Conservation (phyloP, 2,113 vertebrate genomes). For the Cochlearius cochlearius region DNA sequence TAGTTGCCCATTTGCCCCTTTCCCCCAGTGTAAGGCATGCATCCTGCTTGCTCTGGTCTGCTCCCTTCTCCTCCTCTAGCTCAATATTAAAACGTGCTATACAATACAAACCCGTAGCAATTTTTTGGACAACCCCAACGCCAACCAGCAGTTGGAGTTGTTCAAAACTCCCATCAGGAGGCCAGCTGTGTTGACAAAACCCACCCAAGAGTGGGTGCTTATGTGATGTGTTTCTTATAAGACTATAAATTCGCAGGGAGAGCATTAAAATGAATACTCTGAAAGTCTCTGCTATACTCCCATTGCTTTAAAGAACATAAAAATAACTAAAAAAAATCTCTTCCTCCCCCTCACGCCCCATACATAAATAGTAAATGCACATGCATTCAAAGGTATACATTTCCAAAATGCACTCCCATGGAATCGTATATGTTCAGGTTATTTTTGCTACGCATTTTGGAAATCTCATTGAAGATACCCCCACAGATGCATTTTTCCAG, state of each 20-base stretch:
- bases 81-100: not conserved
- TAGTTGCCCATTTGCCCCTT: not conserved
- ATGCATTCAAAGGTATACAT: slow-evolving; percentile 6
- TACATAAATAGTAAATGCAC: slow-evolving; percentile 24
- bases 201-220: not conserved
- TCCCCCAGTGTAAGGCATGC: not conserved
- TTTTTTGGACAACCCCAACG: not conserved
- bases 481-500: not conserved
- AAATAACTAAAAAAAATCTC: slow-evolving; percentile 19
- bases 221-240: not conserved
- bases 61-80: not conserved
- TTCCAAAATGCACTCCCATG: not conserved
- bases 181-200: not conserved
- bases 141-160: not conserved
- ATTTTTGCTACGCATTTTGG: slow-evolving; percentile 6
- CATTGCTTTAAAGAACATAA: slow-evolving; percentile 3
- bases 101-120: not conserved
- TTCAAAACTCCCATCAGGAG: not conserved
- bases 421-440: not conserved
- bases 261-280: not conserved
- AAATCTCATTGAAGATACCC: not conserved
- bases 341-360: not conserved
- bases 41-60: not conserved
- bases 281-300: not conserved
- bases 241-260: not conserved